Percentiles rank a stretch among this genome's conserved stretches.
These are phyloP conservation scores for Matsumyia berberina DNA, from an alignment of 2,888 invertebrate species.

Conservation along the genomic window DNA sequence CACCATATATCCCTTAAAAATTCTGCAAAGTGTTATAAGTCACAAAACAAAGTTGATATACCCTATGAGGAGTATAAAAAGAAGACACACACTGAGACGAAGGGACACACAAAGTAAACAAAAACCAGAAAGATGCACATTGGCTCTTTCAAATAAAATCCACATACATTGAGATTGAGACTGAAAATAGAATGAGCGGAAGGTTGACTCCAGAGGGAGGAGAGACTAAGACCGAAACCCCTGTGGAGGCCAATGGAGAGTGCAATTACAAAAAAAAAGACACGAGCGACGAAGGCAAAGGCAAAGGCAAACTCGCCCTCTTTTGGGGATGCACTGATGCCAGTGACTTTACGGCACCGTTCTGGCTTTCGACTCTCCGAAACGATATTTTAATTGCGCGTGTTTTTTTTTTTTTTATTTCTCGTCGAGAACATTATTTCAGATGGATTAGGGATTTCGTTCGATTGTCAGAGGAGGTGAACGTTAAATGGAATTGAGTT, in stretches of 20 bases:
- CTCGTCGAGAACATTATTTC: constrained; percentile 19
- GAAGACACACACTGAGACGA: neutral
- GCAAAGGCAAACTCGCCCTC: constrained; percentile 19
- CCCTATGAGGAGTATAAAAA: constrained; percentile 17
- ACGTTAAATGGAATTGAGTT: constrained; percentile 44
- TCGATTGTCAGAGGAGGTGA: constrained; percentile 17
- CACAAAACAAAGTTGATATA: neutral
- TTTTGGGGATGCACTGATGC: constrained; percentile 17
- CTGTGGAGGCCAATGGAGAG: constrained; percentile 61
- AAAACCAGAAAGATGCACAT: constrained; percentile 18
- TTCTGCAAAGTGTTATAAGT: neutral
- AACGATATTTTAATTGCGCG: constrained; percentile 31
- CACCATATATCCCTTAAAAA: neutral
- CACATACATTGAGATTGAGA: neutral
- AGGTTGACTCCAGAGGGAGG: constrained; percentile 17
- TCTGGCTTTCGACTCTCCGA: neutral
- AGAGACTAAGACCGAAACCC: constrained; percentile 29
- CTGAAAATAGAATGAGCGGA: constrained; percentile 49
- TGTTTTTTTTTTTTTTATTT: neutral
- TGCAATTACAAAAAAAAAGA: constrained; percentile 53
- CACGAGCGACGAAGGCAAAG: constrained; percentile 3
- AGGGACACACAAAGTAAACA: neutral
- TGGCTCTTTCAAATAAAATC: constrained; percentile 28
- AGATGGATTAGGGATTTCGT: constrained; percentile 23
- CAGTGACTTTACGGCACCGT: constrained; percentile 38